Evolutionary conservation across 2,888 invertebrate genomes (phyloP), one percentile per base, ranked within the genome.

Genomic region (Drosophila differens): DNA sequence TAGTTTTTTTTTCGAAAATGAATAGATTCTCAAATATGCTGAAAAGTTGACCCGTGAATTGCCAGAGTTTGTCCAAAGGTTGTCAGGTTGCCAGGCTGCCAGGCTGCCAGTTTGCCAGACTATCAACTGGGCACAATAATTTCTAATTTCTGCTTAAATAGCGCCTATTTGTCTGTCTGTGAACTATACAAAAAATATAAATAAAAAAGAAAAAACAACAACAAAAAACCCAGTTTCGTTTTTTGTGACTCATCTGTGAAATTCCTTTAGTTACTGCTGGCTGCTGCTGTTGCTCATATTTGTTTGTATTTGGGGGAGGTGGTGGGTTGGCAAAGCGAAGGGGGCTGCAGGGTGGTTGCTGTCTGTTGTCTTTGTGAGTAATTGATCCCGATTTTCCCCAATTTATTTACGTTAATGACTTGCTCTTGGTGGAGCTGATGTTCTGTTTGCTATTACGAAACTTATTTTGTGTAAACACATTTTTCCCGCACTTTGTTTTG

Each of bases 341-440:
- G 59, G 9, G 51, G 25, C 35, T 54, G 28, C 19, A 19, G 28
- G 12, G 7, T 16, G 33, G 2, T 3, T 1, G 25, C 25, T 16
- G 19, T 35, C n/a, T 37, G 33, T 30, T 30, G 30, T 22, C 9
- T 14, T 10, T 32, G 44, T 70, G 75, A 70, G 57, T 70, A 73
- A 73, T 67, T 49, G 52, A 75, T 44, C 37, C 41, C 75, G 57
- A 41, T 65, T 62, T 71, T 76, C 67, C 72, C 53, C 68, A 58
- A 22, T 68, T 64, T 64, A 73, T 73, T 68, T 64, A 68, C 57
- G 54, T 64, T 54, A 57, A 59, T 68, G 58, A 77, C 22, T 61
- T 61, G 68, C 49, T 49, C 49, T 67, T 14, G 7, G 4, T 33
- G 39, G 30, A 41, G 53, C 44, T 49, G 33, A n/a, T 57, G 44